A percentile compares a stretch with the other conserved stretches of the same genome.
Evolutionary conservation across 1,140 invertebrate species (phyloP).

Genomic region (Heliothis subflexa): DNA sequence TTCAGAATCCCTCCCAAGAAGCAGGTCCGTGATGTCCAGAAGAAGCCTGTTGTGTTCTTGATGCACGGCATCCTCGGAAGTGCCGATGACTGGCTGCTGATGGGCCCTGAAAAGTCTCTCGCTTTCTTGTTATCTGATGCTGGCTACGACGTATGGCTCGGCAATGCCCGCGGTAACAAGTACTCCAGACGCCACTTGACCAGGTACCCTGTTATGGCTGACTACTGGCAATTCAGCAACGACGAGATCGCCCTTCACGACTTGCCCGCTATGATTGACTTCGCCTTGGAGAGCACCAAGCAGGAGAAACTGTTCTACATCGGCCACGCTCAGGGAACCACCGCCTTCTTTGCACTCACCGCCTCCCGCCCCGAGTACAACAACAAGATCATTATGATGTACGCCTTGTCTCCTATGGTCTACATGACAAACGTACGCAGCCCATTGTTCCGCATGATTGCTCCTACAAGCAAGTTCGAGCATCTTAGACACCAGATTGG

Average conservation of each 20-base stretch:
- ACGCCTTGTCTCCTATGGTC: conserved; percentile 89
- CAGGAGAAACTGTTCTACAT: conserved; percentile 88
- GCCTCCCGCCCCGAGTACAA: conserved; percentile 88
- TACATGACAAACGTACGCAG: conserved; percentile 87
- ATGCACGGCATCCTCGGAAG: conserved; percentile 90
- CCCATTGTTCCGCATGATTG: conserved; percentile 85
- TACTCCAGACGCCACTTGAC: conserved; percentile 88
- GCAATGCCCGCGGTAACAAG: conserved; percentile 91
- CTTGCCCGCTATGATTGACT: conserved; percentile 91
- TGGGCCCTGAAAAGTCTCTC: conserved; percentile 84
- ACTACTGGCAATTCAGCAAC: conserved; percentile 87
- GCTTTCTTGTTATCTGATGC: conserved; percentile 85
- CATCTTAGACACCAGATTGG: conserved; percentile 87
- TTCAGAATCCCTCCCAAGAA: conserved; percentile 86
- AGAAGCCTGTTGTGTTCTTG: conserved; percentile 85
- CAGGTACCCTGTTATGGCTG: conserved; percentile 77
- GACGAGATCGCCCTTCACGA: conserved; percentile 93
- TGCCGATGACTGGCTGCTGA: conserved; percentile 88
- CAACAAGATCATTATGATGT: conserved; percentile 88
- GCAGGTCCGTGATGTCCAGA: conserved; percentile 43
- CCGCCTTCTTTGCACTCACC: conserved; percentile 84
- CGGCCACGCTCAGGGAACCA: conserved; percentile 87
- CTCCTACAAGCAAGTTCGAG: conserved; percentile 86
- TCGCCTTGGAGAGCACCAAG: conserved; percentile 86
- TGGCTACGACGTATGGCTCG: conserved; percentile 92